Conservation (phyloP, 2,113 vertebrate genomes). For the Aythya baeri region DNA sequence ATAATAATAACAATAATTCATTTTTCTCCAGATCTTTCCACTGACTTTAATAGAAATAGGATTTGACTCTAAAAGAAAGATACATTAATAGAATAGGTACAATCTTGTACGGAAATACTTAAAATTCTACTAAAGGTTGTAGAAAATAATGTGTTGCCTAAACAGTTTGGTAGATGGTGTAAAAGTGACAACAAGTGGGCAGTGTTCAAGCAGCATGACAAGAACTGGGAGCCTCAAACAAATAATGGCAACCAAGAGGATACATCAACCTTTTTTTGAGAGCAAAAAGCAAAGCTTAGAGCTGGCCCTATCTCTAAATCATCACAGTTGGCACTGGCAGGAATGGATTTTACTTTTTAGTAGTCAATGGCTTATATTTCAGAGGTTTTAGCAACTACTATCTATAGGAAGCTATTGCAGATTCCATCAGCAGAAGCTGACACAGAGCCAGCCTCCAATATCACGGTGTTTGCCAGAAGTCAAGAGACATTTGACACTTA, state of each 20-base stretch:
- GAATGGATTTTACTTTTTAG: conserved; percentile 13
- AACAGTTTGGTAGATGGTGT: neutral
- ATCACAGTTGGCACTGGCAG: neutral
- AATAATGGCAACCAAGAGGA: neutral
- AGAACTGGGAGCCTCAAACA: neutral
- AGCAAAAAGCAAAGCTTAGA: neutral
- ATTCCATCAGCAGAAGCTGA: neutral
- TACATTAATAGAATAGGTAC: fast-evolving
- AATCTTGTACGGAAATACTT: neutral
- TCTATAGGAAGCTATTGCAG: conserved; percentile 35
- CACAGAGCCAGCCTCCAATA: neutral
- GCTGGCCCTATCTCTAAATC: neutral
- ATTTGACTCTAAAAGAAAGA: neutral
- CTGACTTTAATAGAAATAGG: neutral
- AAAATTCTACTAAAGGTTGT: neutral
- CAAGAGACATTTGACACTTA: neutral
- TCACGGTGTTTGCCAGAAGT: neutral
- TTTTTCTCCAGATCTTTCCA: neutral
- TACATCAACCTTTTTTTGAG: neutral
- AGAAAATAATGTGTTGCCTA: neutral
- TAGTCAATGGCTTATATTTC: neutral
- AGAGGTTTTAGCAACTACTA: conserved; percentile 25
- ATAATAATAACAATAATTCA: too few species aligned
- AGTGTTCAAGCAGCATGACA: neutral
- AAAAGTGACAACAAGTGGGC: neutral